Evolutionary conservation across 2,888 invertebrate species (phyloP).

Genomic region (Crepidodera aurea): DNA sequence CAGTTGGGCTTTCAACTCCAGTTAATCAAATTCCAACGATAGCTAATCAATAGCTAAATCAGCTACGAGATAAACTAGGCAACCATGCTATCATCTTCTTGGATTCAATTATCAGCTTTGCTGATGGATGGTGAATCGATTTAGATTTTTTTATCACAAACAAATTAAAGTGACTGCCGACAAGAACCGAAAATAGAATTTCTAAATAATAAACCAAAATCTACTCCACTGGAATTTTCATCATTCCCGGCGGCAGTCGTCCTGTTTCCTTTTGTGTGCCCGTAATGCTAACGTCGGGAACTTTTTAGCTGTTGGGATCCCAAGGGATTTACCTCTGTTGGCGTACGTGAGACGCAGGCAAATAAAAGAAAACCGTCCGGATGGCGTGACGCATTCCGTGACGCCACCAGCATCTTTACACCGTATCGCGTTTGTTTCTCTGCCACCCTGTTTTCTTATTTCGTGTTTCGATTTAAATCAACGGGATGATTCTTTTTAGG

Average conservation of each 20-base stretch:
- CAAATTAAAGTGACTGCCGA: no score
- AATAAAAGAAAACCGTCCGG: slow-evolving; percentile 54
- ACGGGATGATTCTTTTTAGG: neutral
- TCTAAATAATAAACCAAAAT: neutral
- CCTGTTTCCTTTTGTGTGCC: slow-evolving; percentile 54
- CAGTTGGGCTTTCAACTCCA: no score
- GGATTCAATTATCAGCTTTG: no score
- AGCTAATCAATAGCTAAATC: no score
- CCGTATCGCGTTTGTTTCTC: neutral
- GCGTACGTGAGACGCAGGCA: slow-evolving; percentile 56
- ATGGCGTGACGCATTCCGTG: slow-evolving; percentile 8
- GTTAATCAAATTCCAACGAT: no score
- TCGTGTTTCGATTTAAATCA: neutral
- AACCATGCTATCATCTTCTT: no score
- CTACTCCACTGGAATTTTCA: slow-evolving; percentile 22
- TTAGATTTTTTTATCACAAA: no score
- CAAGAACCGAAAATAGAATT: no score
- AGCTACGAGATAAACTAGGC: no score
- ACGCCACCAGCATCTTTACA: neutral
- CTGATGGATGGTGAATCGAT: no score
- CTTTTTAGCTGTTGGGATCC: slow-evolving; percentile 54
- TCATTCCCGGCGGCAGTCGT: slow-evolving; percentile 15
- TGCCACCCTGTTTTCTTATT: neutral
- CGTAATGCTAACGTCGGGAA: slow-evolving; percentile 56
- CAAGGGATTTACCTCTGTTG: slow-evolving; percentile 55